These are phyloP conservation scores for Pangasius sanitwongsei DNA, from an alignment of 2,797 vertebrate genomes.

Conservation along the genomic window DNA sequence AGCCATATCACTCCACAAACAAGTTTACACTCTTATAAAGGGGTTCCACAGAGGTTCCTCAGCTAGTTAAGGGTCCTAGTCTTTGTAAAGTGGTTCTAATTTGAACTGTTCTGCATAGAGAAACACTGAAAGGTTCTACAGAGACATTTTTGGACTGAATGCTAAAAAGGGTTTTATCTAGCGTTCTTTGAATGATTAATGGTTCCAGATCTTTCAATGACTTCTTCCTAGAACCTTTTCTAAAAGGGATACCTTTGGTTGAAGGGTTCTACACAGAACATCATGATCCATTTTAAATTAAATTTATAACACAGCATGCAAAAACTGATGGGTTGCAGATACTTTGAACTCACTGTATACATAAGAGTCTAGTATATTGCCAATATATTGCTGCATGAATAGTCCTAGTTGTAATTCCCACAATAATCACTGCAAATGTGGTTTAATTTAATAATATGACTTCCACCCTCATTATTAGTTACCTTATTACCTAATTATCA, in stretches of 20 bases:
- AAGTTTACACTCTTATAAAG: background rate
- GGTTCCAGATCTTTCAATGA: background rate
- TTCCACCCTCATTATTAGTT: too few relatives aligned
- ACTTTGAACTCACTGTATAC: too few relatives aligned
- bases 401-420: too few relatives aligned
- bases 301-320: too few relatives aligned
- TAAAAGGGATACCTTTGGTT: background rate
- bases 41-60: background rate
- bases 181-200: background rate
- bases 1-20: background rate
- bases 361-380: too few relatives aligned
- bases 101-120: too few relatives aligned
- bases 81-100: background rate
- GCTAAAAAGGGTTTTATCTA: background rate
- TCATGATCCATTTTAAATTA: background rate
- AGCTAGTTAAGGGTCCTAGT: background rate
- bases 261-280: background rate
- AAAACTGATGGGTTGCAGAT: too few relatives aligned
- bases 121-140: background rate
- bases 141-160: background rate
- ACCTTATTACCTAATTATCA: too few relatives aligned
- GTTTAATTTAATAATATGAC: too few relatives aligned
- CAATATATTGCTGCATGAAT: too few relatives aligned
- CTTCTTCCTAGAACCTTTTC: background rate
- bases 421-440: too few relatives aligned